These are phyloP conservation scores for Agrypnus murinus DNA, from an alignment of 2,888 invertebrate species.

Conservation along the genomic window DNA sequence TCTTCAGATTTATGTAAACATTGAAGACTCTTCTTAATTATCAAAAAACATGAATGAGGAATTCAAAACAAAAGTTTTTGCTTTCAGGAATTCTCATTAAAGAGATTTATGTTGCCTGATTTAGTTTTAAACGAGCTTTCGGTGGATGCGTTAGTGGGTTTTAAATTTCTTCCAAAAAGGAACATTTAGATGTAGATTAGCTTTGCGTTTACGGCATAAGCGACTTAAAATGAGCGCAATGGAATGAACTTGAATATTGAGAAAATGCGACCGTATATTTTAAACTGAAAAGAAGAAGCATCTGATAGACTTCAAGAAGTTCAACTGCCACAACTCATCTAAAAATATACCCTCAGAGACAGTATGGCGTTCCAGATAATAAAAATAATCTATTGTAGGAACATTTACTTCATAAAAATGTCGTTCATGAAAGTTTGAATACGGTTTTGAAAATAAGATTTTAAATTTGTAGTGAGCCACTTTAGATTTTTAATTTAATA, in stretches of 20 bases:
- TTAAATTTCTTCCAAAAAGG: slow-evolving; percentile 13
- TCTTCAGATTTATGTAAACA: neutral
- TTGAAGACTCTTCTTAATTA: slow-evolving; percentile 4
- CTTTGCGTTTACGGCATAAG: neutral
- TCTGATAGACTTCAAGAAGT: neutral
- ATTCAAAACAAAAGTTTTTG: slow-evolving; percentile 25
- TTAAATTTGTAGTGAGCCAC: slow-evolving; percentile 9
- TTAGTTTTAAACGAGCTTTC: slow-evolving; percentile 14
- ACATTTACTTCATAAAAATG: slow-evolving; percentile 24
- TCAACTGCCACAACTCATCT: slow-evolving; percentile 21
- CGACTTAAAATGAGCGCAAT: neutral
- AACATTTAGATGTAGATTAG: slow-evolving; percentile 26
- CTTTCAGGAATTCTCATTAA: slow-evolving; percentile 11
- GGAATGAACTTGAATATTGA: no score
- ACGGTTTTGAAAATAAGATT: neutral
- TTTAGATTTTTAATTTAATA: slow-evolving; percentile 43
- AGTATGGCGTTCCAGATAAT: slow-evolving; percentile 23
- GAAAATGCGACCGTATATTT: slow-evolving; percentile 3
- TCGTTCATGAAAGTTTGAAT: neutral
- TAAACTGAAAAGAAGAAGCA: slow-evolving; percentile 1
- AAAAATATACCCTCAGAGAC: slow-evolving; percentile 35
- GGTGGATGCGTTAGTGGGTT: slow-evolving; percentile 1
- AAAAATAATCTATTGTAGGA: slow-evolving; percentile 34
- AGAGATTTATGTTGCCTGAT: slow-evolving; percentile 16
- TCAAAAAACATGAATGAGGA: slow-evolving; percentile 9